Base-by-base conservation (phyloP, 1,140 invertebrate species). In the Diploscapter pachys region DNA sequence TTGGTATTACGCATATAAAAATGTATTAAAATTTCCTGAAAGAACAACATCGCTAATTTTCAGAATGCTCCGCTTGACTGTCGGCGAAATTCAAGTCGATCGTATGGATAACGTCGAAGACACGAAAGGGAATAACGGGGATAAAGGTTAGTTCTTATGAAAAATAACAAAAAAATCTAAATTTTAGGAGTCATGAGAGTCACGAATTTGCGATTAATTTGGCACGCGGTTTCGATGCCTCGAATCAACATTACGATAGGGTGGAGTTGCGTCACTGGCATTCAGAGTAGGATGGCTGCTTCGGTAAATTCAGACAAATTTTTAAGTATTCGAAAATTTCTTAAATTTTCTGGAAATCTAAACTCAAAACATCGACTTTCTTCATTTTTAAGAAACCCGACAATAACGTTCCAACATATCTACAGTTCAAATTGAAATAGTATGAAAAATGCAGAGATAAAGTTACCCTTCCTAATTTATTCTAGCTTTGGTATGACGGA, bases 401-500 rank as follows among this genome's bases (percentile, higher is more conserved):
- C 31, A 31, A 31, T 31, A 31, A 31, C 31, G 1, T 31, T 31
- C 31, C 31, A 31, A 31, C 31, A 31, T 31, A 31, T 1, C 31
- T 31, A 31, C 31, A 31, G 31, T 31, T 31, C 31, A 59, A 31
- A 59, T 59, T 70, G 73, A 5, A 81, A 85, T n/a, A 79, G 75
- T n/a, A 81, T 82, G 48, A 63, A 77, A 4, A 68, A 80, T 61
- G 59, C 81, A 65, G 80, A 80, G 63, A 80, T 80, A 61, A 31
- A 31, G 57, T 11, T 11, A 31, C 31, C 31, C 31, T 31, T 31
- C 31, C 31, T 31, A 31, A 31, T 31, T 31, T 31, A 31, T 31
- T 1, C 31, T 31, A 31, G 31, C 31, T 31, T 31, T 31, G 31
- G 31, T 31, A 31, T 31, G 31, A 31, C 1, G 31, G 31, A 31